Base-by-base conservation (phyloP, 1,140 invertebrate genomes). In the Cryptotermes secundus region DNA sequence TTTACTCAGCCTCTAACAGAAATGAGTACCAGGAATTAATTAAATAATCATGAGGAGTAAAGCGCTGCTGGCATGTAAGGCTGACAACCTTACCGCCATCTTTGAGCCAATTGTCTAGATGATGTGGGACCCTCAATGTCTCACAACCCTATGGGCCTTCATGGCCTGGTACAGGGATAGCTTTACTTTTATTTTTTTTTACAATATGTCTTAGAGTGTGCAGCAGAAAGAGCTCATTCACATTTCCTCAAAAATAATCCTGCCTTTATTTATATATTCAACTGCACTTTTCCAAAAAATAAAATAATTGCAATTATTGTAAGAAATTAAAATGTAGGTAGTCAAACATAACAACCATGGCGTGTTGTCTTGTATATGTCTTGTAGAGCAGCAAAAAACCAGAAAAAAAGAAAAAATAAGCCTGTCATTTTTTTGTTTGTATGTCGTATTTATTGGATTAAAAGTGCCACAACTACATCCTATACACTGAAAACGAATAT, bases 361-460 rank as follows among this genome's bases (percentile, higher is more conserved):
- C n/a, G 83, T 83, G 83, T 83, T 59, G 83, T 83, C 49, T 83
- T 83, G 83, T 83, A 79, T 79, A 36, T 83, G 49, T 72, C 59
- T 72, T 59, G 83, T 83, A 83, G 83, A 83, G 72, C 83, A 83
- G 83, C n/a, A 34, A 82, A 72, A 59, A 72, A 72, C 6, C n/a
- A 72, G 26, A 72, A 72, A 31, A 82, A 82, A 49, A 45, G n/a
- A n/a, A 49, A 49, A 49, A 82, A 82, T 19, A 83, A 83, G 72
- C 83, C 83, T 83, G 83, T 83, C 72, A 38, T 79, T 83, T 83
- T 83, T 83, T 83, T 83, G 38, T 83, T 83, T 83, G 83, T 42
- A 83, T 83, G 83, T 83, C 35, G 83, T 83, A 49, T 83, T 72
- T 83, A 65, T n/a, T 82, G 81, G 81, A 82, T 82, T 36, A 82